A percentile compares a stretch with the other conserved stretches of the same genome.
phyloP scores from a whole-genome alignment of 2,888 invertebrate genomes.

The Rhagophthalmus giganteus region DNA sequence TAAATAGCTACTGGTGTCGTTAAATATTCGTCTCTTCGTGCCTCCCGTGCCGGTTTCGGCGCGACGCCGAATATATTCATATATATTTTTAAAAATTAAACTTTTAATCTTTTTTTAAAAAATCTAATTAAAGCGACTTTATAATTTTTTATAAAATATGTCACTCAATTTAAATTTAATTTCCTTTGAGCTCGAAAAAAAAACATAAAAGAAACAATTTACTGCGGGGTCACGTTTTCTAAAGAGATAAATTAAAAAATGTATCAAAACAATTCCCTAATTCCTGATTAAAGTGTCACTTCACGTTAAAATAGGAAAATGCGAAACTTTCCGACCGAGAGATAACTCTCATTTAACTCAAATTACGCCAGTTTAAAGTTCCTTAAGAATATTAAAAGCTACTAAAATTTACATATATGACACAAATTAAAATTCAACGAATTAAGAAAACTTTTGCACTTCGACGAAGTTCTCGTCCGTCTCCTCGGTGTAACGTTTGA shows the following conservation, averaged over 20 bases:
- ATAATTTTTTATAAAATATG: neutral
- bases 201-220: neutral
- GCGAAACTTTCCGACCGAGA: conserved; percentile 11
- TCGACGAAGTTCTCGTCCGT: conserved; percentile 3
- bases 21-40: no score
- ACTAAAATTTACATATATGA: conserved; percentile 28
- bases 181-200: neutral
- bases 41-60: no score
- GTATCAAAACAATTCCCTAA: conserved; percentile 1
- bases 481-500: no score
- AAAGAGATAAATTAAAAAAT: neutral
- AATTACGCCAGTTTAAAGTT: conserved; percentile 23
- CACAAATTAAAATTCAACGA: conserved; percentile 29
- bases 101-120: no score
- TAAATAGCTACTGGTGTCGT: no score
- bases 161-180: neutral
- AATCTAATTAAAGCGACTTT: neutral
- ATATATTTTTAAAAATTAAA: no score
- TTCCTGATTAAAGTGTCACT: conserved; percentile 4
- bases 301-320: conserved; percentile 6
- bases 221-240: neutral
- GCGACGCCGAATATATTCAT: no score
- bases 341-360: conserved; percentile 21
- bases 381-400: conserved; percentile 24
- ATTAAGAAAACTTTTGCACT: conserved; percentile 21